Evolutionary conservation across 2,888 invertebrate species (phyloP), one percentile per base, ranked within the genome.

Genomic region (Eristalinus aeneus): DNA sequence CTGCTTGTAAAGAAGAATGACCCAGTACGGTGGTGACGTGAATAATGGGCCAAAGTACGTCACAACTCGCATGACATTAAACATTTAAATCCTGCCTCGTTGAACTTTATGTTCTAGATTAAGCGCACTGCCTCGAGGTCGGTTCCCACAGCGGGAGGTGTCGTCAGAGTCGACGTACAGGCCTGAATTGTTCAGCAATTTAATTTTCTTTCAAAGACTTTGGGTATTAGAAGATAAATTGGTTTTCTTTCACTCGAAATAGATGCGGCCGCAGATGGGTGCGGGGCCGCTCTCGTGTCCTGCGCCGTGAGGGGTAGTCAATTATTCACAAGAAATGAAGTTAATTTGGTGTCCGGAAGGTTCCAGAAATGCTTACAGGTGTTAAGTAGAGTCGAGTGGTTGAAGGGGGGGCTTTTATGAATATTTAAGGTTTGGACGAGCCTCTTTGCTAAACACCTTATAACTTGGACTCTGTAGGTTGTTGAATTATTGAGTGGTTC

Each of bases 221-320:
- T 16, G 20, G 63, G 31, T 73, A 73, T 84, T 75, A 72, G 64
- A 34, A 84, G 75, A 75, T 75, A 75, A 79, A 84, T 79, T 84
- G 84, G 67, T 79, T 72, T 79, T 69, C 65, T 67, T 83, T 69
- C 46, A 2, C 60, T 67, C 54, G 77, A 39, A 39, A 68, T 63
- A n/a, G 36, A 4, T 54, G 54, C 1, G 16, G 16, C 9, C n/a
- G 16, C 46, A 8, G 20, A 11, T 36, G 27, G n/a, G n/a, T n/a
- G 27, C 9, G 27, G 8, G 34, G 16, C 6, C 16, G 46, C 46
- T 16, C 16, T 46, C 16, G 46, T 20, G 46, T 8, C 16, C 16
- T 46, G 8, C 16, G 46, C 46, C 16, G 46, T 6, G n/a, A n/a
- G 46, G 16, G 1, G n/a, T 46, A 8, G 16, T 46, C n/a, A 46